A percentile compares a stretch with the other conserved stretches of the same genome.
Conservation (phyloP, 1,140 invertebrate species). For the Drosophila bipectinata region DNA sequence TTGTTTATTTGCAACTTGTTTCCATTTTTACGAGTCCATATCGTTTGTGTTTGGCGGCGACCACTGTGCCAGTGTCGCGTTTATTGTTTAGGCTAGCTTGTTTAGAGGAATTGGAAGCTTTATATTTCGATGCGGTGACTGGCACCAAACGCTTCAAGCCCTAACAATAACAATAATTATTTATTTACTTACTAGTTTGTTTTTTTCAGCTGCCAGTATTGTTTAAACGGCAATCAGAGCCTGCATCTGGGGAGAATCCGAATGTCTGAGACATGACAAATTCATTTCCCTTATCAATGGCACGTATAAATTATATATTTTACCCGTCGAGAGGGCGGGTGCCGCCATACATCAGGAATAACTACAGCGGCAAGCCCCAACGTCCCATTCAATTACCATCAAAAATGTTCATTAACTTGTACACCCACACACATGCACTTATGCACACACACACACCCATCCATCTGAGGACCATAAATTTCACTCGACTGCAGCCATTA, state of each 20-base stretch:
- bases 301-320: constrained; percentile 43
- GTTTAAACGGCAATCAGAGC: constrained; percentile 23
- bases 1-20: constrained; percentile 43
- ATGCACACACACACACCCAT: constrained; percentile 6
- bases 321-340: constrained; percentile 2
- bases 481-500: constrained; percentile 42
- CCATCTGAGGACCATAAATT: constrained; percentile 45
- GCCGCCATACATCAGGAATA: constrained; percentile 30
- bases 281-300: constrained; percentile 43
- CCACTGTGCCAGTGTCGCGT: constrained; percentile 9
- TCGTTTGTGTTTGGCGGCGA: constrained; percentile 13
- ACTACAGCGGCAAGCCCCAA: constrained; percentile 39
- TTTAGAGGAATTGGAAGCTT: constrained; percentile 23
- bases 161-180: constrained; percentile 22
- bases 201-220: neutral
- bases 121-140: constrained; percentile 24
- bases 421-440: constrained; percentile 27
- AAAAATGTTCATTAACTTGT: constrained; percentile 54
- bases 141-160: constrained; percentile 9
- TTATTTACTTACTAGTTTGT: constrained; percentile 22
- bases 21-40: constrained; percentile 44
- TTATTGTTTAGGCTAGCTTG: constrained; percentile 1
- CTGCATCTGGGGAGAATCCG: constrained; percentile 19
- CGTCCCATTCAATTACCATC: constrained; percentile 50
- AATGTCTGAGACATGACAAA: constrained; percentile 35